Percentiles rank a stretch among this genome's conserved stretches.
Evolutionary conservation across 2,888 invertebrate species (phyloP).

Genomic region (Cactoblastis cactorum): DNA sequence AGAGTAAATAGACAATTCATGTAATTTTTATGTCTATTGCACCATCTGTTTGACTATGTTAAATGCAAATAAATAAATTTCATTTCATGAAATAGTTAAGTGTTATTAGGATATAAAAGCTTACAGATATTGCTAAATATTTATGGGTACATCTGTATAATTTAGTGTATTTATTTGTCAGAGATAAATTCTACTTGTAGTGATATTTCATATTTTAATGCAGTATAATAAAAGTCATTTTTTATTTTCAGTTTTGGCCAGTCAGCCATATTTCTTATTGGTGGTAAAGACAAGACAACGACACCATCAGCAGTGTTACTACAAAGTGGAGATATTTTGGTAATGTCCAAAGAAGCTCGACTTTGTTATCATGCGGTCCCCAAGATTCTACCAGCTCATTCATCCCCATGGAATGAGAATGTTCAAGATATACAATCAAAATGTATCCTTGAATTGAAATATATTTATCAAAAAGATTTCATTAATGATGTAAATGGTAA

Average conservation of each 20-base stretch:
- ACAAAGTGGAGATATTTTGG: slow-evolving; percentile 92
- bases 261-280: slow-evolving; percentile 95
- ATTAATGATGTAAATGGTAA: slow-evolving; percentile 41
- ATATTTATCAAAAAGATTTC: slow-evolving; percentile 35
- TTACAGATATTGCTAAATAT: no score
- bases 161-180: no score
- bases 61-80: no score
- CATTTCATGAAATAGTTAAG: no score
- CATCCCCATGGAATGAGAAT: slow-evolving; percentile 68
- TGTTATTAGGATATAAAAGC: no score
- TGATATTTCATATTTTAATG: no score
- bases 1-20: no score
- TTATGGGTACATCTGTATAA: no score
- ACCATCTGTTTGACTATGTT: no score
- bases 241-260: slow-evolving; percentile 91
- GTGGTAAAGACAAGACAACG: slow-evolving; percentile 85
- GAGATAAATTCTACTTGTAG: no score
- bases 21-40: no score
- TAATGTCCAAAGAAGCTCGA: slow-evolving; percentile 93
- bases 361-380: slow-evolving; percentile 97
- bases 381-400: slow-evolving; percentile 82
- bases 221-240: no score
- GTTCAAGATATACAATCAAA: slow-evolving; percentile 13
- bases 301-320: slow-evolving; percentile 86
- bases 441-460: slow-evolving; percentile 34